These are phyloP conservation scores for Lycodopsis pacificus DNA, from an alignment of 2,797 vertebrate species.

Conservation along the genomic window DNA sequence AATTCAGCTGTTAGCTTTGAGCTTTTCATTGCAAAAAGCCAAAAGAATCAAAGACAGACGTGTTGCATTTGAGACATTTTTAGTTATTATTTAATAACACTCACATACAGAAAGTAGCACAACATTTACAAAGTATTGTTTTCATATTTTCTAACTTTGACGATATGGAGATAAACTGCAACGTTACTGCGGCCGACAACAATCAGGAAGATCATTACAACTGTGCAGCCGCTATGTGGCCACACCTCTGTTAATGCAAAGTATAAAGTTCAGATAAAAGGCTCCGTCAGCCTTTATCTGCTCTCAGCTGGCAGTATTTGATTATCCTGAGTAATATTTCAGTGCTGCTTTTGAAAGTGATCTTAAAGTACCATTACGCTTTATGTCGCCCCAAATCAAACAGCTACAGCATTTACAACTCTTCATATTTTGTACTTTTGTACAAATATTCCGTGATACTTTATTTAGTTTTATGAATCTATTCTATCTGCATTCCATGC, in stretches of 20 bases:
- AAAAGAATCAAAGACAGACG: too few species aligned
- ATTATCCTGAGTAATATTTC: slow-evolving; percentile 27
- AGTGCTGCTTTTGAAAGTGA: not conserved
- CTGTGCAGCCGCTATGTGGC: not conserved
- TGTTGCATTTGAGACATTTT: not conserved
- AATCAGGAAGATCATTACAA: not conserved
- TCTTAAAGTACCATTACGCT: not conserved
- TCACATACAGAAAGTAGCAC: not conserved
- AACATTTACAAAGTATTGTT: not conserved
- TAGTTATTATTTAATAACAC: not conserved
- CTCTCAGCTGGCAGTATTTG: slow-evolving; percentile 47
- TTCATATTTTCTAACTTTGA: too few species aligned
- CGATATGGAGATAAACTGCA: too few species aligned
- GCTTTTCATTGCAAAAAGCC: not conserved
- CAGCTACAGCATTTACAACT: not conserved
- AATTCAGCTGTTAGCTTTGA: not conserved
- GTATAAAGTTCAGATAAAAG: not conserved
- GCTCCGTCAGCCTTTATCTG: slow-evolving; percentile 1
- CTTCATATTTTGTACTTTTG: not conserved
- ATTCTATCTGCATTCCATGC: not conserved
- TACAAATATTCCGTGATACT: not conserved
- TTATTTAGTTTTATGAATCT: too few species aligned
- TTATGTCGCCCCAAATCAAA: not conserved
- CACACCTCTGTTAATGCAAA: slow-evolving; percentile 14
- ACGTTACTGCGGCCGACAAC: not conserved